phyloP scores from a whole-genome alignment of 2,888 invertebrate species.

The Temnothorax rugatulus region DNA sequence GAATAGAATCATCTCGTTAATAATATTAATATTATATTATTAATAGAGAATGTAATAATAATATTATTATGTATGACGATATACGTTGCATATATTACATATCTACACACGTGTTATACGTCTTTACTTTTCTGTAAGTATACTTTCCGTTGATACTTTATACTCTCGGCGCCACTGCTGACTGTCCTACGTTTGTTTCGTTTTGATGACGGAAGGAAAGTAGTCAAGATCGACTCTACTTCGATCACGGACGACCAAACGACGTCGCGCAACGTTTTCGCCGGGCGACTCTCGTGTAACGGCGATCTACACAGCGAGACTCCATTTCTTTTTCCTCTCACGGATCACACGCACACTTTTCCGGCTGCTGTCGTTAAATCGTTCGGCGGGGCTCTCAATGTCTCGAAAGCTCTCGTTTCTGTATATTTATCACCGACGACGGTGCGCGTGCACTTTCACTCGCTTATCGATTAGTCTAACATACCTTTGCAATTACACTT shows the following conservation, averaged over 20 bases:
- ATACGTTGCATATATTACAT: conserved; percentile 50
- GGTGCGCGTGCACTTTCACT: conserved; percentile 29
- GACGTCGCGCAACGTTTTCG: conserved; percentile 57
- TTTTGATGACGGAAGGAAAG: conserved; percentile 63
- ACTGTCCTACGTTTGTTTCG: conserved; percentile 69
- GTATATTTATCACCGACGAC: conserved; percentile 33
- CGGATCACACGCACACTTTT: conserved; percentile 51
- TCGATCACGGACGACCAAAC: conserved; percentile 63
- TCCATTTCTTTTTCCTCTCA: conserved; percentile 55
- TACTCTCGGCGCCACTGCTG: conserved; percentile 64
- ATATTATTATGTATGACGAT: not conserved
- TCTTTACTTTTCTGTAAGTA: conserved; percentile 50
- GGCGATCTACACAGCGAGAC: conserved; percentile 41
- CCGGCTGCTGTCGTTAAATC: conserved; percentile 25
- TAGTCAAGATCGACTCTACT: conserved; percentile 51
- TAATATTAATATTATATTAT: not conserved
- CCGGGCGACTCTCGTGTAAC: conserved; percentile 38
- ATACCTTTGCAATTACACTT: conserved; percentile 41
- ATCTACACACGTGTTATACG: conserved; percentile 47
- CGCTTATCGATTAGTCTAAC: conserved; percentile 44
- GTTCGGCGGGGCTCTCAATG: conserved; percentile 16
- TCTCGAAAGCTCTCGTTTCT: conserved; percentile 36
- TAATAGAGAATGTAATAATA: no score
- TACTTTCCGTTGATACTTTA: conserved; percentile 58
- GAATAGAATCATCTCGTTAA: not conserved